Evolutionary conservation across 1,140 invertebrate genomes (phyloP).

Genomic region (Latrodectus geometricus): DNA sequence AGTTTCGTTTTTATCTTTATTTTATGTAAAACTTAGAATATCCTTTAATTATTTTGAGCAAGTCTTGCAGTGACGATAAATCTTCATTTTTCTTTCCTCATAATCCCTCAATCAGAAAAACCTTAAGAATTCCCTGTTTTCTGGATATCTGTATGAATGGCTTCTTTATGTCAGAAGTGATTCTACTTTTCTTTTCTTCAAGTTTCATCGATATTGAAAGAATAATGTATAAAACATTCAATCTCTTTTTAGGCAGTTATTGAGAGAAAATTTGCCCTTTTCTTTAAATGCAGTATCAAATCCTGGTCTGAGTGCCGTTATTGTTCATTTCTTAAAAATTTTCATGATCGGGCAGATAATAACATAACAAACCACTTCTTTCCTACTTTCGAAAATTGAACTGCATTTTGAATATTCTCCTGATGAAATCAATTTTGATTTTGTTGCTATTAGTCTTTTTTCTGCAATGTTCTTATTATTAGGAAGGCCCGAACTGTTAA

Average conservation of each 20-base stretch:
- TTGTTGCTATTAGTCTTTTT: neutral
- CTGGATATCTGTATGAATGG: conserved; percentile 2
- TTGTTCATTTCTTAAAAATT: neutral
- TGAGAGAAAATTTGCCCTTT: conserved; percentile 15
- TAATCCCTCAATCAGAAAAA: neutral
- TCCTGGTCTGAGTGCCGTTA: neutral
- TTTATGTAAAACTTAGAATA: too few relatives aligned
- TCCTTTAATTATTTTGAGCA: too few relatives aligned
- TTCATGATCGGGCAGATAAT: neutral
- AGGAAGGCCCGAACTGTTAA: neutral
- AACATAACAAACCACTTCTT: too few relatives aligned
- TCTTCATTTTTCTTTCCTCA: neutral
- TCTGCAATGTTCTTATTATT: neutral
- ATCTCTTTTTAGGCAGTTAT: conserved; percentile 14
- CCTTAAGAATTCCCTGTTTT: conserved; percentile 9
- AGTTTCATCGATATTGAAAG: neutral
- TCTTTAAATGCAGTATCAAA: conserved; percentile 23
- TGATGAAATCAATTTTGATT: conserved; percentile 1
- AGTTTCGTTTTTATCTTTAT: too few relatives aligned
- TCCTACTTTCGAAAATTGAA: conserved; percentile 1
- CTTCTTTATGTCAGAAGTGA: neutral
- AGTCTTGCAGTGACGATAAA: neutral
- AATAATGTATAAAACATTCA: conserved; percentile 17
- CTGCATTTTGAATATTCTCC: conserved; percentile 3
- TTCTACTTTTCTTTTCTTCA: conserved; percentile 5